Evolutionary conservation across 2,888 invertebrate species (phyloP), one percentile per base, ranked within the genome.

Genomic region (Ophion costatus): DNA sequence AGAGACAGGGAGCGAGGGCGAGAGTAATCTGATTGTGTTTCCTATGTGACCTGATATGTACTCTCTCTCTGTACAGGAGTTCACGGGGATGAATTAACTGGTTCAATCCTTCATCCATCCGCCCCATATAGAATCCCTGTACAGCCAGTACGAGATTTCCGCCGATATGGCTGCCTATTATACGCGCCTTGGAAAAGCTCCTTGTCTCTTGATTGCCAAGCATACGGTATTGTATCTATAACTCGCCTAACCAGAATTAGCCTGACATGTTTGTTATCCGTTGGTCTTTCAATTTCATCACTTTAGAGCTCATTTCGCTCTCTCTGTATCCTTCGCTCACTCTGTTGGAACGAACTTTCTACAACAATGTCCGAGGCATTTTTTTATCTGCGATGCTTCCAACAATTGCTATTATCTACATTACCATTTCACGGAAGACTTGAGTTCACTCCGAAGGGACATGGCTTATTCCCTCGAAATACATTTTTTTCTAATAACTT

Each of bases 11-110:
- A 66, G 80, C n/a, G 17, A 5, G 51, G 6, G 51, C 1, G 4
- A 51, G 45, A 10, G 51, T 17, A 56, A 79, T 56, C 45, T 69
- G n/a, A 17, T 56, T 84, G 66, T 76, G 73, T 67, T 82, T 80
- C 82, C 76, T 22, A 57, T 57, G 61, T 59, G 67, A 42, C 66
- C 79, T 67, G 79, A 42, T 57, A 75, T 66, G 79, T 22, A 76
- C 78, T 67, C 70, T 38, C 81, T 79, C 70, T 56, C 51, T 51
- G 51, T 17, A 17, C 69, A 33, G 57, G 81, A 79, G 67, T 66
- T 75, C 33, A 63, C 64, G 59, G 24, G 57, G 71, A 81, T 84
- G 84, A 84, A 84, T 84, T 74, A 84, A 84, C 75, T 79, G 79
- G 67, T 70, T 71, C 82, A 76, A 79, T 79, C 75, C 75, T 61